Evolutionary conservation across 2,888 invertebrate genomes (phyloP).

Genomic region (Tetramorium bicarinatum): DNA sequence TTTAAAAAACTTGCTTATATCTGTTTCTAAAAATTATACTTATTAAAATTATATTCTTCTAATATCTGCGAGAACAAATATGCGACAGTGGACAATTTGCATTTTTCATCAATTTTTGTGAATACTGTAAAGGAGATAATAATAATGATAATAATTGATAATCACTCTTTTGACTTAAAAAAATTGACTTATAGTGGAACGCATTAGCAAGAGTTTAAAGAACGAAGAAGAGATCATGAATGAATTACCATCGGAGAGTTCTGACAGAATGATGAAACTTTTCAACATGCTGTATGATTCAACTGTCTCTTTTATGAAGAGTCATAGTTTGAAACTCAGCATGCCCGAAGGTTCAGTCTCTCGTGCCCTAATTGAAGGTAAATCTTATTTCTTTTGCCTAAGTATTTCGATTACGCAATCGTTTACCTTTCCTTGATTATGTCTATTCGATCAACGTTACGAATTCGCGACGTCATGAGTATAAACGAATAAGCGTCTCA

Average conservation of each 20-base stretch:
- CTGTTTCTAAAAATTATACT: neutral
- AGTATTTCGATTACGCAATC: conserved; percentile 45
- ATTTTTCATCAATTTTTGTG: neutral
- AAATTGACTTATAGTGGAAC: conserved; percentile 70
- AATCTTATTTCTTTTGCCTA: conserved; percentile 66
- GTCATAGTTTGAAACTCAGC: conserved; percentile 90
- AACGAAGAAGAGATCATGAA: conserved; percentile 87
- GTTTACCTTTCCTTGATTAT: conserved; percentile 57
- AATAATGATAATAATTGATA: neutral
- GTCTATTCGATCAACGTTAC: conserved; percentile 56
- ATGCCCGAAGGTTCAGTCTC: conserved; percentile 91
- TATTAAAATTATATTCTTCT: neutral
- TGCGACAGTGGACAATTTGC: neutral
- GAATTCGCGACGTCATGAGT: conserved; percentile 63
- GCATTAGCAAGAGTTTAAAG: conserved; percentile 79
- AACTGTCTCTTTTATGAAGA: conserved; percentile 88
- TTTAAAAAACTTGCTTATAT: neutral
- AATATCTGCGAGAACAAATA: neutral
- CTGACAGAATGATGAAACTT: conserved; percentile 88
- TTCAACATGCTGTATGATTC: conserved; percentile 88
- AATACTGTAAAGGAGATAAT: neutral
- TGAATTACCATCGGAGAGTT: conserved; percentile 87
- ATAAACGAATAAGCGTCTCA: conserved; percentile 71
- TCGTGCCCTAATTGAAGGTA: conserved; percentile 93
- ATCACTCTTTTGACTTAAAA: neutral